These are phyloP conservation scores for Trinectes maculatus DNA, from an alignment of 2,113 vertebrate genomes.

Conservation along the genomic window DNA sequence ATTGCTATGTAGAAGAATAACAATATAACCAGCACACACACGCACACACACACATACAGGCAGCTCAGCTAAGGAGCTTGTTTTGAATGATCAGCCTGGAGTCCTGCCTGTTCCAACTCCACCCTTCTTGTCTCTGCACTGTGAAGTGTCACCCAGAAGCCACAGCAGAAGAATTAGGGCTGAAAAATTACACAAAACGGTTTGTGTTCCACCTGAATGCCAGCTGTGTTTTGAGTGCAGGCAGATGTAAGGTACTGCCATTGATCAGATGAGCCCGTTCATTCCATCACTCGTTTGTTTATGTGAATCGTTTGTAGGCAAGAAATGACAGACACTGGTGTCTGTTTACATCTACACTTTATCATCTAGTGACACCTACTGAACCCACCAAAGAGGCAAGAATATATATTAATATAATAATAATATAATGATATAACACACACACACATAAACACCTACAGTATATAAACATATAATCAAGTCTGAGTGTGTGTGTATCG, in stretches of 20 bases:
- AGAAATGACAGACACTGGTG: slow-evolving; percentile 1
- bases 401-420: too few relatives aligned
- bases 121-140: slow-evolving; percentile 32
- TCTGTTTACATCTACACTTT: slow-evolving; percentile 30
- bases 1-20: too few relatives aligned
- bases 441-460: background rate
- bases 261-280: slow-evolving; percentile 15
- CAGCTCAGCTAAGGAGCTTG: slow-evolving; percentile 51
- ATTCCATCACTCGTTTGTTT: slow-evolving; percentile 26
- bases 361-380: slow-evolving; percentile 9
- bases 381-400: slow-evolving; percentile 15
- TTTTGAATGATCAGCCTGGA: slow-evolving; percentile 36
- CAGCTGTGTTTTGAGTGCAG: slow-evolving; percentile 41
- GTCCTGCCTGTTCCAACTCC: slow-evolving; percentile 54
- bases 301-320: background rate
- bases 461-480: background rate
- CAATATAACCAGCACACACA: too few relatives aligned
- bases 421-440: too few relatives aligned
- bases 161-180: slow-evolving; percentile 29
- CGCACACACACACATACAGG: slow-evolving; percentile 16
- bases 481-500: too few relatives aligned
- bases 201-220: slow-evolving; percentile 42
- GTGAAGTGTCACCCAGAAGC: slow-evolving; percentile 44
- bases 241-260: slow-evolving; percentile 15
- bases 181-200: slow-evolving; percentile 33